phyloP scores from a whole-genome alignment of 1,140 invertebrate species.

The Ditylenchus dipsaci region DNA sequence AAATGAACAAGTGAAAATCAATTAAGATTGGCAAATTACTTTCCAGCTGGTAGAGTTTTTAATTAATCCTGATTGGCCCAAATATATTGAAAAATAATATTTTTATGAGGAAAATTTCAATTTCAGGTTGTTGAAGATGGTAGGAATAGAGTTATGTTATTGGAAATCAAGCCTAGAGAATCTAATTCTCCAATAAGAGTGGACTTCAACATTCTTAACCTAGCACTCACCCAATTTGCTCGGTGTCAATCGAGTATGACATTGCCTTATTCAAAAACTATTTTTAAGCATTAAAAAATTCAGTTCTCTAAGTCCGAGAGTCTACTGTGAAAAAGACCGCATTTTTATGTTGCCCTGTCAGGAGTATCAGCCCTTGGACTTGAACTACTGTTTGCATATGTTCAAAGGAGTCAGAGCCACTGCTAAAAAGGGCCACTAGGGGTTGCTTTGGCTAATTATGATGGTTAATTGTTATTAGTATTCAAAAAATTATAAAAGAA shows the following conservation, averaged over 20 bases:
- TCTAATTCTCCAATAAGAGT: not conserved
- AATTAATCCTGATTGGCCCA: too few relatives aligned
- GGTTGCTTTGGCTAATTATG: slow-evolving; percentile 8
- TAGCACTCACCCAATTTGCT: not conserved
- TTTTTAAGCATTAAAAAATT: not conserved
- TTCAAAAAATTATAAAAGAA: too few relatives aligned
- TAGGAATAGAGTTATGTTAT: not conserved
- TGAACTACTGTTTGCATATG: slow-evolving; percentile 1
- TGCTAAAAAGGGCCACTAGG: not conserved
- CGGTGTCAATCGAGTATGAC: slow-evolving; percentile 4
- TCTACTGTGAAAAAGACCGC: slow-evolving; percentile 1
- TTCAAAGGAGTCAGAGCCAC: not conserved
- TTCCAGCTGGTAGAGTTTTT: too few relatives aligned
- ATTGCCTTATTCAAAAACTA: not conserved
- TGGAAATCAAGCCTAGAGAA: slow-evolving; percentile 7
- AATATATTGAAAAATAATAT: too few relatives aligned
- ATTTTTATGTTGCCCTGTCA: not conserved
- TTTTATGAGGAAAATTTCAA: not conserved
- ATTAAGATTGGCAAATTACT: too few relatives aligned
- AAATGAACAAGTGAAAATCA: too few relatives aligned
- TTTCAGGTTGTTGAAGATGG: not conserved
- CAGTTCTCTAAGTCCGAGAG: not conserved
- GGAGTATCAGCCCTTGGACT: slow-evolving; percentile 2
- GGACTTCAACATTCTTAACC: not conserved
- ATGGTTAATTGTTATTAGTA: not conserved